Conservation (phyloP, 1,140 invertebrate species). For the Daktulosphaira vitifoliae region DNA sequence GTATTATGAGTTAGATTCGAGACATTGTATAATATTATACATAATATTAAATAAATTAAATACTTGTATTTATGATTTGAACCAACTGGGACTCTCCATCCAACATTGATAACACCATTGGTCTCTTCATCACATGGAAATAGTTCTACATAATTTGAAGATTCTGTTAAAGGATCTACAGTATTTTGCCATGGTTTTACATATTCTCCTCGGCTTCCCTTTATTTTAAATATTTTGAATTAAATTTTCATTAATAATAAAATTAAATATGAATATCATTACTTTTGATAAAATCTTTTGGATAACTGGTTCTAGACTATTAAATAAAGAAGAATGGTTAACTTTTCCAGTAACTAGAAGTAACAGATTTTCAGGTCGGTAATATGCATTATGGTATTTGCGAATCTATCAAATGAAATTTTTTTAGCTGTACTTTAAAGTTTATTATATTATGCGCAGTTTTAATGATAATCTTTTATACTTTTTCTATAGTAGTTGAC, state of each 20-base stretch:
- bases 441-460: too few relatives aligned
- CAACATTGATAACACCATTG: slow-evolving; percentile 69
- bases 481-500: slow-evolving; percentile 71
- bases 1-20: too few relatives aligned
- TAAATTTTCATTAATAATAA: neutral
- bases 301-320: slow-evolving; percentile 61
- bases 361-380: slow-evolving; percentile 81
- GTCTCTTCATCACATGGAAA: slow-evolving; percentile 82
- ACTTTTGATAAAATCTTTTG: slow-evolving; percentile 58
- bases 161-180: slow-evolving; percentile 54
- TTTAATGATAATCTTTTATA: too few relatives aligned
- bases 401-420: slow-evolving; percentile 52
- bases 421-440: too few relatives aligned
- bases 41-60: too few relatives aligned
- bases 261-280: neutral
- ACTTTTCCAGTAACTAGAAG: slow-evolving; percentile 77
- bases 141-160: slow-evolving; percentile 46
- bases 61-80: slow-evolving; percentile 49
- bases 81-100: slow-evolving; percentile 73
- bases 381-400: slow-evolving; percentile 75
- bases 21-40: too few relatives aligned
- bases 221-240: slow-evolving; percentile 36
- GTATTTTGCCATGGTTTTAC: slow-evolving; percentile 63
- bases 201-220: slow-evolving; percentile 53
- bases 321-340: slow-evolving; percentile 64